A percentile compares a stretch with the other conserved stretches of the same genome.
These are phyloP conservation scores for Muraenolepis orangiensis DNA, from an alignment of 2,797 vertebrate genomes.

Conservation along the genomic window DNA sequence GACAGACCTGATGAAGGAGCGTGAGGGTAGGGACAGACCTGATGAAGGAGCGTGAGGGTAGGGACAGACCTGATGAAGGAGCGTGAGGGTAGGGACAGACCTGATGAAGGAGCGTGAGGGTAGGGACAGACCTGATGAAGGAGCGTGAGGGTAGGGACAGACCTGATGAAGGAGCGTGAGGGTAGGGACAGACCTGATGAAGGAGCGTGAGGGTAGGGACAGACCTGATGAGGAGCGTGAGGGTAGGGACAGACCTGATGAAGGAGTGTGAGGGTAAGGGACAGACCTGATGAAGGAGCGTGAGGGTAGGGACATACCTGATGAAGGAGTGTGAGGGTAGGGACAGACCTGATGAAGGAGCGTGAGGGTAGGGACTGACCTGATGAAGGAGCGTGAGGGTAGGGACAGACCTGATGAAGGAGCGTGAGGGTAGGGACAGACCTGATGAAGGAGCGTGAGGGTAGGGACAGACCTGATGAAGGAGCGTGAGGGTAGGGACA, in stretches of 20 bases:
- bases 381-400: constrained; percentile 77
- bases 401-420: not conserved
- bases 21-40: constrained; percentile 84
- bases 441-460: constrained; percentile 86
- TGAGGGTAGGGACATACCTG: too few relatives aligned
- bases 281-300: constrained; percentile 82
- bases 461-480: not conserved
- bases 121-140: too few relatives aligned
- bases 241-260: not conserved
- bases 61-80: too few relatives aligned
- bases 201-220: constrained; percentile 88
- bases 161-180: constrained; percentile 88
- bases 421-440: too few relatives aligned
- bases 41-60: constrained; percentile 91
- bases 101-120: constrained; percentile 92
- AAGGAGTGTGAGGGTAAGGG: too few relatives aligned
- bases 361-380: too few relatives aligned
- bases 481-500: too few relatives aligned
- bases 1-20: too few relatives aligned
- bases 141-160: constrained; percentile 88
- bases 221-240: constrained; percentile 85
- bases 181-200: too few relatives aligned
- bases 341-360: not conserved
- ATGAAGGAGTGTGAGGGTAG: constrained; percentile 69
- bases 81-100: constrained; percentile 85